phyloP scores from a whole-genome alignment of 2,888 invertebrate species.

The Eudasyphora cyanicolor region DNA sequence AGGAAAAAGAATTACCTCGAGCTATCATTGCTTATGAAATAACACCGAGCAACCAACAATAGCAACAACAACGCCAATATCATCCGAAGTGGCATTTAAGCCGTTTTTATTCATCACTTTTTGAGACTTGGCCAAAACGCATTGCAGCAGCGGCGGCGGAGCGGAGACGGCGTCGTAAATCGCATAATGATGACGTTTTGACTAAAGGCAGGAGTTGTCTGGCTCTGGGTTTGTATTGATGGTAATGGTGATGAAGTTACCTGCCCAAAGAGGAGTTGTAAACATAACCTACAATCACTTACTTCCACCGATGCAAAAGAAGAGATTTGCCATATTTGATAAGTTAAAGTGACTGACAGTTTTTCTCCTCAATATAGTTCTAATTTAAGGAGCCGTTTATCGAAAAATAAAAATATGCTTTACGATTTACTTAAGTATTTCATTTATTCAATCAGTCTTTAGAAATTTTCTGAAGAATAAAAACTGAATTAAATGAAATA shows the following conservation, averaged over 20 bases:
- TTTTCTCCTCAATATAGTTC: no score
- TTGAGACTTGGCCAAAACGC: constrained; percentile 8
- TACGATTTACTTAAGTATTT: no score
- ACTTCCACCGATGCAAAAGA: not conserved
- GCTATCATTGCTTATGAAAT: constrained; percentile 63
- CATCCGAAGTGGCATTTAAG: constrained; percentile 64
- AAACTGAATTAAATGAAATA: no score
- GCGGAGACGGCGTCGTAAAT: constrained; percentile 31
- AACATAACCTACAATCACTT: not conserved
- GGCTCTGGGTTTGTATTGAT: constrained; percentile 40
- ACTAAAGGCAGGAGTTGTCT: constrained; percentile 25
- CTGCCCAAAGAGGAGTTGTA: constrained; percentile 42
- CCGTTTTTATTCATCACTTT: constrained; percentile 63
- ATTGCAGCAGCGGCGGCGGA: constrained; percentile 20
- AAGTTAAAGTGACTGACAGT: no score
- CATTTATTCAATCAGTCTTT: no score
- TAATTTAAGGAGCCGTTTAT: no score
- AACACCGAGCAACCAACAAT: constrained; percentile 34
- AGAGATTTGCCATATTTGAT: not conserved
- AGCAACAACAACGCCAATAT: constrained; percentile 29
- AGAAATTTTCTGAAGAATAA: no score
- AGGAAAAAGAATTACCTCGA: constrained; percentile 53
- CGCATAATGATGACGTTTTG: constrained; percentile 53
- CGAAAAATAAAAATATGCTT: no score
- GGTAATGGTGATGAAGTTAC: constrained; percentile 52